Percentiles rank a stretch among this genome's conserved stretches.
Conservation (phyloP, 2,113 vertebrate species). For the Leucopsar rothschildi region DNA sequence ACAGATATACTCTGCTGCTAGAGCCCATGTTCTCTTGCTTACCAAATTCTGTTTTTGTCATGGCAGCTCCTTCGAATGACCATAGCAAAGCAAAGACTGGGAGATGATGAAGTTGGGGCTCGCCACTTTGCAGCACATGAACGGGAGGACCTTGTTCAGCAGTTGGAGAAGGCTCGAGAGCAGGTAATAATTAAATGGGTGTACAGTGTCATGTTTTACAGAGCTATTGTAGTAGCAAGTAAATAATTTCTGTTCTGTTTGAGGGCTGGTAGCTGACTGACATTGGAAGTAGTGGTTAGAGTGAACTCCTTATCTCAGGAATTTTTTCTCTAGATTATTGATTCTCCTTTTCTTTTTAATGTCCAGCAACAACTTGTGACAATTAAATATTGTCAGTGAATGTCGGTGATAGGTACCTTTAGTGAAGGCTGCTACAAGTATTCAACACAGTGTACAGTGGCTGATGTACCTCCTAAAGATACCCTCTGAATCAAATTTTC, state of each 20-base stretch:
- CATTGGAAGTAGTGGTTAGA: background rate
- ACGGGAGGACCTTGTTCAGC: conserved; percentile 90
- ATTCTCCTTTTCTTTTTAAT: background rate
- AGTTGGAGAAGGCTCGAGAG: conserved; percentile 87
- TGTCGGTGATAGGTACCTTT: background rate
- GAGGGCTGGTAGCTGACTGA: background rate
- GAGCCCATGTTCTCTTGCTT: background rate
- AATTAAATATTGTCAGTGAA: background rate
- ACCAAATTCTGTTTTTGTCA: background rate
- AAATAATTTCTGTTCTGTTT: background rate
- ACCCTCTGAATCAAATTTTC: background rate
- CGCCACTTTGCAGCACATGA: conserved; percentile 95
- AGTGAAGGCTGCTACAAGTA: background rate
- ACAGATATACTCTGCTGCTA: background rate
- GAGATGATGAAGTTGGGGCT: conserved; percentile 90
- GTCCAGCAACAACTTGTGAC: background rate
- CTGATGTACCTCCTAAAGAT: background rate
- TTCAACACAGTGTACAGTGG: background rate
- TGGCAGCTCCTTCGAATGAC: conserved; percentile 93
- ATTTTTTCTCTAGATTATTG: background rate
- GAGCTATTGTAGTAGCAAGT: background rate
- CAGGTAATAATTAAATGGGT: conserved; percentile 75
- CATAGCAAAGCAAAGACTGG: conserved; percentile 93
- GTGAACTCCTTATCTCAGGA: background rate
- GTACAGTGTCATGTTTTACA: background rate